Conservation (phyloP, 1,140 invertebrate genomes). For the Diuraphis noxia region DNA sequence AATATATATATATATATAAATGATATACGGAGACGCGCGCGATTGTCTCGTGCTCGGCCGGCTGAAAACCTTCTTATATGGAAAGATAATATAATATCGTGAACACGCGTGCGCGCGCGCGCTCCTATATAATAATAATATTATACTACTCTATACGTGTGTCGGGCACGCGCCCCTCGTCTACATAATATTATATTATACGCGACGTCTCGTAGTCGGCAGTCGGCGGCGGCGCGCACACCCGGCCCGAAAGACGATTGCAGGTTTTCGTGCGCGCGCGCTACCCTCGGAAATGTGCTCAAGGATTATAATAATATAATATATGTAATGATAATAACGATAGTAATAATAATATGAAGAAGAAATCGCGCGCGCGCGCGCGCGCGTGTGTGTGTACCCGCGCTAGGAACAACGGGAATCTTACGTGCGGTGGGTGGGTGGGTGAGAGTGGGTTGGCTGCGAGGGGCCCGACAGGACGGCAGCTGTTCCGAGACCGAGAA, state of each 20-base stretch:
- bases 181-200: background rate
- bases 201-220: background rate
- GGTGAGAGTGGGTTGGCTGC: too few species aligned
- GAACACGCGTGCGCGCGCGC: background rate
- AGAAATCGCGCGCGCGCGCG: background rate
- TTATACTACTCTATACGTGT: background rate
- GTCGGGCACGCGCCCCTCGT: constrained; percentile 39
- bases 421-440: background rate
- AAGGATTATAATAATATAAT: background rate
- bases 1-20: background rate
- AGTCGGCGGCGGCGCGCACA: background rate
- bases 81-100: background rate
- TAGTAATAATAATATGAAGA: background rate
- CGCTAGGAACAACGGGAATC: background rate
- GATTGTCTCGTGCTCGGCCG: constrained; percentile 43
- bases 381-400: background rate
- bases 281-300: background rate
- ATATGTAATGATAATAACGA: background rate
- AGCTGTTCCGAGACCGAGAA: constrained; percentile 1
- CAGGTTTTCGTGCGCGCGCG: background rate
- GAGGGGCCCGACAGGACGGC: background rate
- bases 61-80: constrained; percentile 9
- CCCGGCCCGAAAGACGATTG: constrained; percentile 27
- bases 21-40: background rate
- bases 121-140: background rate